These are phyloP conservation scores for Cepaea nemoralis DNA, from an alignment of 1,140 invertebrate genomes.

Conservation along the genomic window DNA sequence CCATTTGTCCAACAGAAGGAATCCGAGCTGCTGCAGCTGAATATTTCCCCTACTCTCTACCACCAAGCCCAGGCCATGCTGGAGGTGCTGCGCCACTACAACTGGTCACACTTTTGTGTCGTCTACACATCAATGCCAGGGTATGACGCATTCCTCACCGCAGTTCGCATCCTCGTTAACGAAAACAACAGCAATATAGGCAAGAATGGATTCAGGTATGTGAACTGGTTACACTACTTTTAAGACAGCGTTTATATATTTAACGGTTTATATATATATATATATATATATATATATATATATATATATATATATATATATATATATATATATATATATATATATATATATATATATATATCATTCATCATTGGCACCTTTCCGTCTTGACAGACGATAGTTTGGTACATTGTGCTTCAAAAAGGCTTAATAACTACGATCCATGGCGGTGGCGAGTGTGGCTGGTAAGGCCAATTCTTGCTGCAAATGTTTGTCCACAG, in stretches of 20 bases:
- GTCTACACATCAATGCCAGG: constrained; percentile 49
- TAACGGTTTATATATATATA: neutral
- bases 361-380: too few relatives aligned
- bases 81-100: constrained; percentile 46
- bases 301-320: constrained; percentile 2
- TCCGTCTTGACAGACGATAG: too few relatives aligned
- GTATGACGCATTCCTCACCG: constrained; percentile 49
- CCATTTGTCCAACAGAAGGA: constrained; percentile 41
- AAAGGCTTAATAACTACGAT: too few relatives aligned
- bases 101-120: constrained; percentile 54
- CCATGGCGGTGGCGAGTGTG: too few relatives aligned
- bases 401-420: too few relatives aligned
- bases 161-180: constrained; percentile 41
- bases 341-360: constrained; percentile 13
- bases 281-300: constrained; percentile 1
- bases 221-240: too few relatives aligned
- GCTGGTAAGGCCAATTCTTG: too few relatives aligned
- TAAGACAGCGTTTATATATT: too few relatives aligned
- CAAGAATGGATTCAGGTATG: constrained; percentile 23
- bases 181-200: constrained; percentile 26
- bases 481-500: too few relatives aligned
- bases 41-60: constrained; percentile 53
- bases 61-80: constrained; percentile 53
- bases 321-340: constrained; percentile 27
- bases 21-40: constrained; percentile 41